These are phyloP conservation scores for Lasioglossum leucozonium DNA, from an alignment of 2,888 invertebrate species.

Conservation along the genomic window DNA sequence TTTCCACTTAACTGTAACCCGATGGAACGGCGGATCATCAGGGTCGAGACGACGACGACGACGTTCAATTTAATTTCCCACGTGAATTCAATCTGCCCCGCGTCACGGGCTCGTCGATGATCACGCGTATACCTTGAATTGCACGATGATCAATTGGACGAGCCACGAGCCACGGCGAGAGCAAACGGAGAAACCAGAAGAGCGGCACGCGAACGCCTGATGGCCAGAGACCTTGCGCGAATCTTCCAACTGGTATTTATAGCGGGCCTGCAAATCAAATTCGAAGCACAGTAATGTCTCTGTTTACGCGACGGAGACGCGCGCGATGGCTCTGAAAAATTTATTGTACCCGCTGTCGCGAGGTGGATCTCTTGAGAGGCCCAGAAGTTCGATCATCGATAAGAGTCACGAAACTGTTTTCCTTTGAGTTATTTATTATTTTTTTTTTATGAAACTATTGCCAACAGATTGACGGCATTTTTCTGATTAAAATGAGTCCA, in stretches of 20 bases:
- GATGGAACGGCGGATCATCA: slow-evolving; percentile 33
- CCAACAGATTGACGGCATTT: too few species aligned
- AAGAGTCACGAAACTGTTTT: neutral
- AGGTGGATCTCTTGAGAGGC: neutral
- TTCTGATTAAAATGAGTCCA: too few species aligned
- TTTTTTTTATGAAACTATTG: too few species aligned
- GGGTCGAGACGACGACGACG: slow-evolving; percentile 28
- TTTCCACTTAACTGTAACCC: slow-evolving; percentile 54
- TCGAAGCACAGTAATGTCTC: neutral
- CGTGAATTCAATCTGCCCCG: slow-evolving; percentile 56
- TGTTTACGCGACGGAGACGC: neutral
- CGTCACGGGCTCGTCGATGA: slow-evolving; percentile 39
- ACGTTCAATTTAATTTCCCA: slow-evolving; percentile 51
- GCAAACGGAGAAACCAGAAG: slow-evolving; percentile 7
- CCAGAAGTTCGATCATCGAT: neutral
- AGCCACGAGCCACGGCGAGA: slow-evolving; percentile 11
- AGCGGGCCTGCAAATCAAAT: neutral
- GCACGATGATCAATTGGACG: slow-evolving; percentile 52
- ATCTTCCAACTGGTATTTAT: slow-evolving; percentile 30
- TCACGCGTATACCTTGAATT: slow-evolving; percentile 50
- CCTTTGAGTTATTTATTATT: too few species aligned
- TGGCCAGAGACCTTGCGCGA: slow-evolving; percentile 5
- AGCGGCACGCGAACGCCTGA: neutral
- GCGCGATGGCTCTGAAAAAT: neutral
- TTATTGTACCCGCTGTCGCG: neutral